Evolutionary conservation across 2,888 invertebrate genomes (phyloP).

Genomic region (Thysanoteuthis rhombus): DNA sequence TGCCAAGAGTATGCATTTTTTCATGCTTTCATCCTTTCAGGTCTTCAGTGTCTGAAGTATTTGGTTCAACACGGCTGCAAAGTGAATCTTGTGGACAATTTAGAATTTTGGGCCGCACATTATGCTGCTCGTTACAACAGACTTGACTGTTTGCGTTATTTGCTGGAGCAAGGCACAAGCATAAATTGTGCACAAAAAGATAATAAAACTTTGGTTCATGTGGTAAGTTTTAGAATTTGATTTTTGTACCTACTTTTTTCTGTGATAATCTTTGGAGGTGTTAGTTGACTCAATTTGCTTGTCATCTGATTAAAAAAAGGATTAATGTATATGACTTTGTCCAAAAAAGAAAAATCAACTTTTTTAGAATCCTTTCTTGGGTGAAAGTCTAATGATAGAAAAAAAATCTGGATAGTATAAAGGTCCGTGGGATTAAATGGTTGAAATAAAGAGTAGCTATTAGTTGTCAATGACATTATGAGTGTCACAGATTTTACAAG

Average conservation of each 20-base stretch:
- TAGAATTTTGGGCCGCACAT: constrained; percentile 61
- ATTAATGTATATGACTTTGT: not conserved
- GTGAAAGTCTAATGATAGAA: too few relatives aligned
- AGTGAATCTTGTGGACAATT: constrained; percentile 59
- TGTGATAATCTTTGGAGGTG: not conserved
- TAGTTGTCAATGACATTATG: too few relatives aligned
- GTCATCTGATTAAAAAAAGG: too few relatives aligned
- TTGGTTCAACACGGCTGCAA: constrained; percentile 64
- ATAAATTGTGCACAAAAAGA: constrained; percentile 58
- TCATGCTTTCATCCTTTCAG: constrained; percentile 40
- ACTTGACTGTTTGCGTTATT: constrained; percentile 61
- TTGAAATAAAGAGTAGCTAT: too few relatives aligned
- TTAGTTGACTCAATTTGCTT: too few relatives aligned
- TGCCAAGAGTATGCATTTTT: too few relatives aligned
- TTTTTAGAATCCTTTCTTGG: too few relatives aligned
- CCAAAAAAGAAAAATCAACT: too few relatives aligned
- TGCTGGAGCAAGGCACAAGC: constrained; percentile 62
- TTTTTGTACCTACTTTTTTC: not conserved
- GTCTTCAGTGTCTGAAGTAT: constrained; percentile 54
- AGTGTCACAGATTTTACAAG: too few relatives aligned
- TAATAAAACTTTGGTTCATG: constrained; percentile 61
- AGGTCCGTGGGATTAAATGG: too few relatives aligned
- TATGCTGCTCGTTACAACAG: constrained; percentile 61
- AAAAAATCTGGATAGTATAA: too few relatives aligned
- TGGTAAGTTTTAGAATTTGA: constrained; percentile 47